A percentile compares a stretch with the other conserved stretches of the same genome.
phyloP scores from a whole-genome alignment of 2,113 vertebrate species.

The Ophthalmolycus amberensis region DNA sequence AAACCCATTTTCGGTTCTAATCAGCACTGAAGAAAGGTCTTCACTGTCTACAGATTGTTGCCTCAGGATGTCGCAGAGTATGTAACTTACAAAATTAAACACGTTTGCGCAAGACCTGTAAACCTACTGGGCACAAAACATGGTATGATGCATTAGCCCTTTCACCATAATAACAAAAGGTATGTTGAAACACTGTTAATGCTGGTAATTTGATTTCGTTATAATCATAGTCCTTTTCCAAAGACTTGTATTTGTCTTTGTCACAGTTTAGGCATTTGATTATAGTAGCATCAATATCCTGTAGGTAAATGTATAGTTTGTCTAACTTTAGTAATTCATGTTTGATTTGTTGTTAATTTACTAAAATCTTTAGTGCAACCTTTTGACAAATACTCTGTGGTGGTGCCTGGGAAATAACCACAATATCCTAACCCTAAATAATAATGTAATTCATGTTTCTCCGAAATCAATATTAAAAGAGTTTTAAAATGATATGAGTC shows the following conservation, averaged over 20 bases:
- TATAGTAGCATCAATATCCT: neutral
- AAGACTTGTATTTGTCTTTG: neutral
- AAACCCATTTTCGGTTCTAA: neutral
- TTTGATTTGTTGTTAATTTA: neutral
- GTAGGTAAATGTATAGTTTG: neutral
- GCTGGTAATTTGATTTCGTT: neutral
- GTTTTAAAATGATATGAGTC: too few relatives aligned
- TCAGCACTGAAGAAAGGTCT: neutral
- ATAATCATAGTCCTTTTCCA: neutral
- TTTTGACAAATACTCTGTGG: neutral
- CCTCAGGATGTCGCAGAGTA: neutral
- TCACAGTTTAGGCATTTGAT: neutral
- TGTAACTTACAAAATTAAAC: neutral
- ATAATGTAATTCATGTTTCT: too few relatives aligned
- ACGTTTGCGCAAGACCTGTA: neutral
- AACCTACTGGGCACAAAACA: neutral
- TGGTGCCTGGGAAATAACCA: neutral
- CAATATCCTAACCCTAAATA: neutral
- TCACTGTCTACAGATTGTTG: neutral
- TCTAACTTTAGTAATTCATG: neutral
- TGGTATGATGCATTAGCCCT: neutral
- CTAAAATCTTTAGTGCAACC: conserved; percentile 8
- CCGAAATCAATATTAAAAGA: too few relatives aligned
- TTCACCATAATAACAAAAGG: neutral
- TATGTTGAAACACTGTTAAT: neutral